Conservation (phyloP, 1,140 invertebrate species). For the Drosophila murphyi region DNA sequence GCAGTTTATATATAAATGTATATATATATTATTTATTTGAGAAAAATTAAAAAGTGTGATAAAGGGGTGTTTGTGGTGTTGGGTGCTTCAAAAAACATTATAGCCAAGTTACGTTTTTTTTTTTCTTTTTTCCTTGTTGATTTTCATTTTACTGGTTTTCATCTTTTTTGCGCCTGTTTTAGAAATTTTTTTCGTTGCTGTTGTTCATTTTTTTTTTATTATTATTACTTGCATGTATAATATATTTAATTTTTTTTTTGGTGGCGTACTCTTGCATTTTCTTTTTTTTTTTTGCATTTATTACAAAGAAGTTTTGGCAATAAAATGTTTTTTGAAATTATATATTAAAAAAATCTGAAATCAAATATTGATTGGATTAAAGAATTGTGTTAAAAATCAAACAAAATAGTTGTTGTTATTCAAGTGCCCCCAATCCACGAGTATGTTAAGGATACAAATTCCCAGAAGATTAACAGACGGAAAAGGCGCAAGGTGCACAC, state of each 20-base stretch:
- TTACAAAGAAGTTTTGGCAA: constrained; percentile 82
- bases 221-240: constrained; percentile 43
- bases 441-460: background rate
- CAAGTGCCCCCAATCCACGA: constrained; percentile 9
- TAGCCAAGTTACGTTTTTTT: constrained; percentile 70
- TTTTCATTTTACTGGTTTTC: constrained; percentile 60
- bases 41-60: constrained; percentile 81
- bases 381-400: constrained; percentile 67
- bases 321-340: constrained; percentile 84
- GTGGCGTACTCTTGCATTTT: constrained; percentile 61
- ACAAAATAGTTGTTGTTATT: constrained; percentile 25
- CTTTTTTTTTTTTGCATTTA: constrained; percentile 53
- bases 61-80: constrained; percentile 79
- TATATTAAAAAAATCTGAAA: constrained; percentile 84
- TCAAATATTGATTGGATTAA: constrained; percentile 83
- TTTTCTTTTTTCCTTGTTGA: constrained; percentile 63
- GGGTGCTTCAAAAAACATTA: constrained; percentile 84
- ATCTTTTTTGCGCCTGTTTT: constrained; percentile 67
- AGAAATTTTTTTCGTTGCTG: constrained; percentile 51
- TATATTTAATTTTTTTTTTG: constrained; percentile 58
- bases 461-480: constrained; percentile 12
- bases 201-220: constrained; percentile 54
- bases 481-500: background rate
- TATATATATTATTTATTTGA: constrained; percentile 36
- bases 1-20: constrained; percentile 45